These are phyloP conservation scores for Nesogale talazaci DNA, from an alignment of 2,113 vertebrate species.

Conservation along the genomic window DNA sequence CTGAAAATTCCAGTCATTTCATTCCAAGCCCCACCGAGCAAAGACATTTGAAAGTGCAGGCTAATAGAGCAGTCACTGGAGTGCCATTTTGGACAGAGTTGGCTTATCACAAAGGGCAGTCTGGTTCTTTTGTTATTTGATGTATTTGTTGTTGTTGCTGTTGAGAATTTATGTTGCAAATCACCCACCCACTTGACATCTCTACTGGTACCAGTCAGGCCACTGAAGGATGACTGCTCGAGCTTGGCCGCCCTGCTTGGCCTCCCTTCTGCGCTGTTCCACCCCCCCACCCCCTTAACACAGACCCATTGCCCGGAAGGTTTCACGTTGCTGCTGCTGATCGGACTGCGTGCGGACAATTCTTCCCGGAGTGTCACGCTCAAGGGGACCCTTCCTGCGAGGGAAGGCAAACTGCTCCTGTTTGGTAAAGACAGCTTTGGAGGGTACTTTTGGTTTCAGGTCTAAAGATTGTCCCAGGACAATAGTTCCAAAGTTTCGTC, in stretches of 20 bases:
- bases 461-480: not conserved
- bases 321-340: not conserved
- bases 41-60: conserved; percentile 65
- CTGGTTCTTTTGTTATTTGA: not conserved
- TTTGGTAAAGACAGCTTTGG: not conserved
- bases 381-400: not conserved
- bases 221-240: not conserved
- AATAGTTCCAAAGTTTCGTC: no score
- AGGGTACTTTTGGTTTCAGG: not conserved
- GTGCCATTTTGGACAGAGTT: not conserved
- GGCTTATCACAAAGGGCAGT: not conserved
- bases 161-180: not conserved
- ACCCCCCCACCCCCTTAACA: not conserved
- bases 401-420: not conserved
- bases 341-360: not conserved
- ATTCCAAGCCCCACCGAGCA: conserved; percentile 69
- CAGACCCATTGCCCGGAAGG: not conserved
- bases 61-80: conserved; percentile 56
- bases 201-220: not conserved
- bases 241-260: not conserved
- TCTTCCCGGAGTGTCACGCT: not conserved
- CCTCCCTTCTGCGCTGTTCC: not conserved
- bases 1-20: conserved; percentile 70
- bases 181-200: not conserved
- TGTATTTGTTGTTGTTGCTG: not conserved